These are phyloP conservation scores for Trachemys scripta DNA, from an alignment of 2,113 vertebrate species.

Conservation along the genomic window DNA sequence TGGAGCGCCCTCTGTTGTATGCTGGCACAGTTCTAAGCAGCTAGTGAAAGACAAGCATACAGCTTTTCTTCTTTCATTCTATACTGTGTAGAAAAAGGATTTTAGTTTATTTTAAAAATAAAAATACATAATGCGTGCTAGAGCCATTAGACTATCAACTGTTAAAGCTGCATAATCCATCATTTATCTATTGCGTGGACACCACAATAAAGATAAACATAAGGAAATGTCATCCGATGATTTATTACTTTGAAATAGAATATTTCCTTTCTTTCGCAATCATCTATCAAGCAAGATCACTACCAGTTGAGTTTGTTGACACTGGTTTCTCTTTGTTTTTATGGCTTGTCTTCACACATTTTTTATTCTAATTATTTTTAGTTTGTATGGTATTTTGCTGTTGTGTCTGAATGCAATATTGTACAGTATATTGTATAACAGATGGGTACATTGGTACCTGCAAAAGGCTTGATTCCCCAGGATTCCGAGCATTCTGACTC, in stretches of 20 bases:
- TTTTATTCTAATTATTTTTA: background rate
- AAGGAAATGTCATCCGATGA: background rate
- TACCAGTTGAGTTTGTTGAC: background rate
- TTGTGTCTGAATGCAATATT: background rate
- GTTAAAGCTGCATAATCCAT: background rate
- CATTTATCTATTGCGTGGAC: background rate
- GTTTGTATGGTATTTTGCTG: background rate
- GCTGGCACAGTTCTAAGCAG: background rate
- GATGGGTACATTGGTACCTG: background rate
- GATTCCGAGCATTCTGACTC: background rate
- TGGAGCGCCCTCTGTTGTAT: background rate
- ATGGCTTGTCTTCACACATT: background rate
- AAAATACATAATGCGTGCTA: background rate
- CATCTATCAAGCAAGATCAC: background rate
- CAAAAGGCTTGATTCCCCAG: background rate
- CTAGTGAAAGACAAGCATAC: background rate
- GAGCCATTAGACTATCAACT: background rate
- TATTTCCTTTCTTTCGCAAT: background rate
- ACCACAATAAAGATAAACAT: background rate
- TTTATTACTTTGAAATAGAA: background rate
- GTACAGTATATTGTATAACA: accelerated
- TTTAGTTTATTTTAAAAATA: background rate
- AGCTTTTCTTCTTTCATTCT: accelerated
- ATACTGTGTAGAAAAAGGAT: background rate
- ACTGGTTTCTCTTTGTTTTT: background rate